Conservation (phyloP, 2,113 vertebrate genomes). For the Dissostichus mawsoni region DNA sequence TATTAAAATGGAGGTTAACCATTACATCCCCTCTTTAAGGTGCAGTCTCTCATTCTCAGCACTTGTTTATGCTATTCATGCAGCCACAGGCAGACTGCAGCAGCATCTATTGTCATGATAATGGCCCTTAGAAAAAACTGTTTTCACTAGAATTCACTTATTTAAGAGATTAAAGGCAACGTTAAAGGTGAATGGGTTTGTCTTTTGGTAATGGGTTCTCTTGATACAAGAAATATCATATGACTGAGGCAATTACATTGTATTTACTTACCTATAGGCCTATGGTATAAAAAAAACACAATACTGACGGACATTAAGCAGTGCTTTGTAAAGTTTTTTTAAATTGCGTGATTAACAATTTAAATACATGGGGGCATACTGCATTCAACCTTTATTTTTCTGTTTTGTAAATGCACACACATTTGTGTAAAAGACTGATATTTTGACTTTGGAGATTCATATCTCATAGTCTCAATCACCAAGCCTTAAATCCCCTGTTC, state of each 20-base stretch:
- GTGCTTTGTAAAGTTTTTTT: neutral
- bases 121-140: constrained; percentile 23
- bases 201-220: neutral
- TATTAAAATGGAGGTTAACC: neutral
- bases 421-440: neutral
- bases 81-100: neutral
- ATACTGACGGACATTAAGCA: neutral
- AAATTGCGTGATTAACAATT: neutral
- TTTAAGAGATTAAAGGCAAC: neutral
- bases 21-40: constrained; percentile 8
- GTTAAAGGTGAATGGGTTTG: constrained; percentile 10
- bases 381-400: neutral
- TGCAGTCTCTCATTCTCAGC: constrained; percentile 17
- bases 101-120: constrained; percentile 55
- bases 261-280: neutral
- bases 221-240: neutral
- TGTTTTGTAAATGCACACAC: neutral
- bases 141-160: constrained; percentile 13
- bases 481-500: constrained; percentile 27
- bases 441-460: neutral
- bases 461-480: constrained; percentile 22
- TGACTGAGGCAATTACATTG: neutral
- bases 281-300: neutral
- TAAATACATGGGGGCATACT: neutral
- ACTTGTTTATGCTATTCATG: constrained; percentile 24